Percentiles rank a stretch among this genome's conserved stretches.
Evolutionary conservation across 2,888 invertebrate species (phyloP).

Genomic region (Polydrusus cervinus): DNA sequence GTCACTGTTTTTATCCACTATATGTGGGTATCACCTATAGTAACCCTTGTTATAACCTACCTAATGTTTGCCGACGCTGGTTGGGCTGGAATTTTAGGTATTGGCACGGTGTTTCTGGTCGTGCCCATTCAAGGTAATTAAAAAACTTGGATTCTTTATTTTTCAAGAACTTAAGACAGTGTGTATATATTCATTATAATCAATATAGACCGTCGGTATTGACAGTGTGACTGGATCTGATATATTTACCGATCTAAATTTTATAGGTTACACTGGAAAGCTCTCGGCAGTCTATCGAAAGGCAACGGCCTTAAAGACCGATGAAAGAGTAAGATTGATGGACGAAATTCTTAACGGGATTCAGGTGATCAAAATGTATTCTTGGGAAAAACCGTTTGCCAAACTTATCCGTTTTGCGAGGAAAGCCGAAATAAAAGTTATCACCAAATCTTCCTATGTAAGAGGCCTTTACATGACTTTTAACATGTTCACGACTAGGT

Average conservation of each 20-base stretch:
- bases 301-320: slow-evolving; percentile 89
- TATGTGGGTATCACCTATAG: slow-evolving; percentile 88
- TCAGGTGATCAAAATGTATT: slow-evolving; percentile 87
- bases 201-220: too few species aligned
- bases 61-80: slow-evolving; percentile 86
- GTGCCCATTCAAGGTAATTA: slow-evolving; percentile 90
- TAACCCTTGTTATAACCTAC: slow-evolving; percentile 81
- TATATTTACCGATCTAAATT: too few species aligned
- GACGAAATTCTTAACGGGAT: slow-evolving; percentile 95
- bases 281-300: slow-evolving; percentile 79
- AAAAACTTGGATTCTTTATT: too few species aligned
- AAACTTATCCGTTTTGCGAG: slow-evolving; percentile 76
- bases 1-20: slow-evolving; percentile 88
- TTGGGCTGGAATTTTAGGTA: slow-evolving; percentile 84
- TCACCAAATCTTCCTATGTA: slow-evolving; percentile 77
- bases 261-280: slow-evolving; percentile 78
- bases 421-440: slow-evolving; percentile 74
- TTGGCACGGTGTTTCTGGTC: slow-evolving; percentile 84
- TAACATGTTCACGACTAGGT: slow-evolving; percentile 86
- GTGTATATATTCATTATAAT: too few species aligned
- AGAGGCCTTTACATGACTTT: slow-evolving; percentile 82
- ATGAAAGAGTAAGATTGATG: slow-evolving; percentile 93
- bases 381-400: slow-evolving; percentile 83
- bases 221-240: too few species aligned
- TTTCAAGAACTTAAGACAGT: too few species aligned